phyloP scores from a whole-genome alignment of 2,797 vertebrate species.

The Orientallactaga sibirica region DNA sequence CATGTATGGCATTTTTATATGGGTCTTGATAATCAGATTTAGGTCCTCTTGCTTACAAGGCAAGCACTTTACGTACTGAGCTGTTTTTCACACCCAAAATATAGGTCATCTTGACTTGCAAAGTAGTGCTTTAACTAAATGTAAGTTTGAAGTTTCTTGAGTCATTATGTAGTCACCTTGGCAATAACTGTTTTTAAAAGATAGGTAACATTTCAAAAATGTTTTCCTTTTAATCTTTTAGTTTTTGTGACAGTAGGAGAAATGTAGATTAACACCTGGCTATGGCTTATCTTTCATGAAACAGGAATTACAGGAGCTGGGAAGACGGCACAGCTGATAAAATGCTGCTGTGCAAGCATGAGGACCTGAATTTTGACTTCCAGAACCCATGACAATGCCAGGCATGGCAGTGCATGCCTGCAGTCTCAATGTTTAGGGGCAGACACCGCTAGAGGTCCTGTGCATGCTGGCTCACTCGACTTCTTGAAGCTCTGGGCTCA shows the following conservation, averaged over 20 bases:
- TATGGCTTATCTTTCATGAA: constrained; percentile 32
- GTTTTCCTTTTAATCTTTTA: constrained; percentile 1
- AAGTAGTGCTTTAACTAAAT: neutral
- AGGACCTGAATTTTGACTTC: neutral
- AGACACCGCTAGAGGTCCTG: neutral
- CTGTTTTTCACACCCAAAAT: no score
- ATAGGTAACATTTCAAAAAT: constrained; percentile 43
- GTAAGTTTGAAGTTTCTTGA: constrained; percentile 54
- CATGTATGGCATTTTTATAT: no score
- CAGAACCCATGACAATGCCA: no score
- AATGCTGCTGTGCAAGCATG: neutral
- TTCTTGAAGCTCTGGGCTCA: neutral
- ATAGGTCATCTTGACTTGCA: neutral
- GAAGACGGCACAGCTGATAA: no score
- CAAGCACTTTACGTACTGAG: no score
- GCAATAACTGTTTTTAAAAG: constrained; percentile 9
- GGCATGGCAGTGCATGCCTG: neutral
- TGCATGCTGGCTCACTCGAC: neutral
- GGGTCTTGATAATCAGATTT: no score
- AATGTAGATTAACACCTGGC: neutral
- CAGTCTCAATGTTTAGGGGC: neutral
- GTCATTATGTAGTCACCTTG: neutral
- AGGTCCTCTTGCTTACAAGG: no score
- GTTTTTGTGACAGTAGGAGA: constrained; percentile 21
- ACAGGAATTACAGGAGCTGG: neutral